Evolutionary conservation across 2,113 vertebrate genomes (phyloP).

Genomic region (Telmatochromis sp.): DNA sequence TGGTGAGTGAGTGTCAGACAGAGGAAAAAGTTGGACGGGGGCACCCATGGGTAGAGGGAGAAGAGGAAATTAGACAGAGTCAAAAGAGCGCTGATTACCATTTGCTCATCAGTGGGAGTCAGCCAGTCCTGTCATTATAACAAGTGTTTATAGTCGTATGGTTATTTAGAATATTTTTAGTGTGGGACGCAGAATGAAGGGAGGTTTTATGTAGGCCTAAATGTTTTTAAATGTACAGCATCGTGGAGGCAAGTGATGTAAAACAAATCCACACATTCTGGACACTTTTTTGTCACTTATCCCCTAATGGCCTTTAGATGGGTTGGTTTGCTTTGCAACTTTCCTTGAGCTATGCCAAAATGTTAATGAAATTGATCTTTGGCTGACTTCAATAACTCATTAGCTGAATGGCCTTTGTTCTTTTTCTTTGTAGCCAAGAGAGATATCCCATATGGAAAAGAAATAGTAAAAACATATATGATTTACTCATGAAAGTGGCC

Average conservation of each 20-base stretch:
- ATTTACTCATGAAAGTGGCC: too few species aligned
- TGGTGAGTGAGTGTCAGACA: not conserved
- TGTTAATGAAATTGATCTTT: slow-evolving; percentile 49
- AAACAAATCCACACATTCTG: not conserved
- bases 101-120: slow-evolving; percentile 42
- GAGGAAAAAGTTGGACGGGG: not conserved
- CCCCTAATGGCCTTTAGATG: not conserved
- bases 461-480: too few species aligned
- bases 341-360: slow-evolving; percentile 12
- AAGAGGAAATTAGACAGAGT: slow-evolving; percentile 39
- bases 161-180: slow-evolving; percentile 38
- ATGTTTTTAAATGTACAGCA: not conserved
- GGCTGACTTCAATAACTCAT: slow-evolving; percentile 23
- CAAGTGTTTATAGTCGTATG: slow-evolving; percentile 23
- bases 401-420: slow-evolving; percentile 12
- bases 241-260: not conserved
- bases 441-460: not conserved
- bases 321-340: not conserved
- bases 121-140: slow-evolving; percentile 32
- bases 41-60: not conserved
- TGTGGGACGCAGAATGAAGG: not conserved
- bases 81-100: slow-evolving; percentile 41
- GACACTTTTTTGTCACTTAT: not conserved
- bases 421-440: not conserved
- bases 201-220: not conserved